These are phyloP conservation scores for Epiblema foenella DNA, from an alignment of 2,888 invertebrate species.

Conservation along the genomic window DNA sequence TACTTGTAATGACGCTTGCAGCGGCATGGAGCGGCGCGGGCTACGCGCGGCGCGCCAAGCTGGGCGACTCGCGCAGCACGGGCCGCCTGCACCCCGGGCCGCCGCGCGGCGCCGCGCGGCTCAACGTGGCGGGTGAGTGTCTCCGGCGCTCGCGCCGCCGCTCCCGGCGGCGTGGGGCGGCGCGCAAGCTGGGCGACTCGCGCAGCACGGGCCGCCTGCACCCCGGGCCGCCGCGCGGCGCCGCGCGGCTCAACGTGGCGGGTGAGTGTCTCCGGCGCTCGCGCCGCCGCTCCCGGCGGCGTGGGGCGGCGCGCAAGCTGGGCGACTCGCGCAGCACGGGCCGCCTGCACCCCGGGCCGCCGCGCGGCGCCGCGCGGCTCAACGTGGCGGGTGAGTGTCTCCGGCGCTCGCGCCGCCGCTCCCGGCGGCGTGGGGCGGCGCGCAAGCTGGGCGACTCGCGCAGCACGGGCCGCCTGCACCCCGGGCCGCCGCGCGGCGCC, in stretches of 20 bases:
- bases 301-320: background rate
- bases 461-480: slow-evolving; percentile 5
- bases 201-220: slow-evolving; percentile 10
- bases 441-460: slow-evolving; percentile 1
- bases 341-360: slow-evolving; percentile 7
- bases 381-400: slow-evolving; percentile 52
- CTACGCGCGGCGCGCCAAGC: slow-evolving; percentile 87
- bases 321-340: background rate
- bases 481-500: background rate
- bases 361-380: background rate
- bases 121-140: slow-evolving; percentile 87
- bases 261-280: background rate
- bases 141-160: background rate
- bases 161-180: slow-evolving; percentile 45
- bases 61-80: slow-evolving; percentile 91
- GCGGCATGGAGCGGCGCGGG: slow-evolving; percentile 55
- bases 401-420: background rate
- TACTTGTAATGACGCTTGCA: background rate
- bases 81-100: slow-evolving; percentile 89
- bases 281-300: background rate
- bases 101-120: slow-evolving; percentile 91
- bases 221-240: slow-evolving; percentile 1
- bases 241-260: background rate
- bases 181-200: background rate
- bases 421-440: background rate